A percentile compares a stretch with the other conserved stretches of the same genome.
These are phyloP conservation scores for Cephalopholis sonnerati DNA, from an alignment of 2,113 vertebrate species.

Conservation along the genomic window DNA sequence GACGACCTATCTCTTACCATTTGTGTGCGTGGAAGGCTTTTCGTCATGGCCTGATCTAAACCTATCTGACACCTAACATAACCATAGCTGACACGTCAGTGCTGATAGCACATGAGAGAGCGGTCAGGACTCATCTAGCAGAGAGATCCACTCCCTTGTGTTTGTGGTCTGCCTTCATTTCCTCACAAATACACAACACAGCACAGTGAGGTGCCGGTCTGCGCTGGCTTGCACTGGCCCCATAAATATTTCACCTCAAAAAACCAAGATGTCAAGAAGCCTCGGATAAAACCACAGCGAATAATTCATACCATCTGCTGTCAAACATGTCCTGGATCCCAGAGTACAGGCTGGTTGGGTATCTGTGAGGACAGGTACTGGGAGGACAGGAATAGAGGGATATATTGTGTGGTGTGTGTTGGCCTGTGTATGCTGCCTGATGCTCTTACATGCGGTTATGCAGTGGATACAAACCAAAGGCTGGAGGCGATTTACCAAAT, in stretches of 20 bases:
- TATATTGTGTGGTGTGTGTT: slow-evolving; percentile 48
- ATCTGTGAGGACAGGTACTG: slow-evolving; percentile 40
- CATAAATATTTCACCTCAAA: slow-evolving; percentile 78
- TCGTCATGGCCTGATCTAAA: slow-evolving; percentile 63
- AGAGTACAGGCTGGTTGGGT: slow-evolving; percentile 42
- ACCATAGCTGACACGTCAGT: slow-evolving; percentile 69
- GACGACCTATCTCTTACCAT: slow-evolving; percentile 74
- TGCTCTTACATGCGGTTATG: slow-evolving; percentile 51
- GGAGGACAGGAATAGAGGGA: slow-evolving; percentile 44
- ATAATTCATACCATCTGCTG: slow-evolving; percentile 79
- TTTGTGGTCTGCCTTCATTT: slow-evolving; percentile 73
- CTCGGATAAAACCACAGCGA: slow-evolving; percentile 63
- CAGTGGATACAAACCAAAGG: slow-evolving; percentile 56
- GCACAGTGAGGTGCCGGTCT: slow-evolving; percentile 41
- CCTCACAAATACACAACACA: slow-evolving; percentile 65
- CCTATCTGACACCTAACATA: slow-evolving; percentile 78
- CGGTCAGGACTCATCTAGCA: slow-evolving; percentile 65
- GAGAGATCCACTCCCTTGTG: slow-evolving; percentile 60
- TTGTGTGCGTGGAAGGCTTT: slow-evolving; percentile 49
- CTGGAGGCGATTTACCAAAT: slow-evolving; percentile 58
- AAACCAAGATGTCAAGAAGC: slow-evolving; percentile 65
- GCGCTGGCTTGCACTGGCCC: slow-evolving; percentile 32
- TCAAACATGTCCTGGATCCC: slow-evolving; percentile 52
- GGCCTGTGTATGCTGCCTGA: slow-evolving; percentile 30
- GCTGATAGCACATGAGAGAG: slow-evolving; percentile 74